Evolutionary conservation across 2,797 vertebrate genomes (phyloP).

Genomic region (Bovichtus variegatus): DNA sequence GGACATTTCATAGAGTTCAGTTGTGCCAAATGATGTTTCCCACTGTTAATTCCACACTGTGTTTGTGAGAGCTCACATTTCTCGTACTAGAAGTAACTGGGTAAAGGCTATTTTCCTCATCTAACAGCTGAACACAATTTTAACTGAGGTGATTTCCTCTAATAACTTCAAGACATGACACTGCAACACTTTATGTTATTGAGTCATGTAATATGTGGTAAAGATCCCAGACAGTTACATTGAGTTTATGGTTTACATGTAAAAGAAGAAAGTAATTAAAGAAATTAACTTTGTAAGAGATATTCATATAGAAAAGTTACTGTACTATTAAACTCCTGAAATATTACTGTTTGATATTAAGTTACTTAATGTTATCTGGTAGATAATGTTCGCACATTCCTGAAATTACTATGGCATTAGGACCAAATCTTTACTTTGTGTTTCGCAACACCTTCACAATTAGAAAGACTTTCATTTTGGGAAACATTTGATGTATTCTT

Average conservation of each 20-base stretch:
- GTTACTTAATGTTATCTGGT: neutral
- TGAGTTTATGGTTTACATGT: neutral
- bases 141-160: neutral
- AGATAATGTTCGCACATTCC: neutral
- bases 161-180: neutral
- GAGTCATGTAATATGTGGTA: neutral
- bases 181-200: neutral
- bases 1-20: neutral
- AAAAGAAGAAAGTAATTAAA: neutral
- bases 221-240: neutral
- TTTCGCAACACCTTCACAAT: neutral
- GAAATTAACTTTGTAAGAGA: accelerated
- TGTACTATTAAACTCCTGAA: too few species aligned
- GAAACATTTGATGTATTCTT: neutral
- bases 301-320: neutral
- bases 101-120: neutral
- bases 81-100: neutral
- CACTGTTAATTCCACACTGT: neutral
- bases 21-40: neutral
- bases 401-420: neutral
- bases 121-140: neutral
- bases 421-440: neutral
- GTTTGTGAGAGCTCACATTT: neutral
- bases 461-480: neutral
- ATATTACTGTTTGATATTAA: neutral